A percentile compares a stretch with the other conserved stretches of the same genome.
These are phyloP conservation scores for Myiozetetes cayanensis DNA, from an alignment of 2,113 vertebrate species.

Conservation along the genomic window DNA sequence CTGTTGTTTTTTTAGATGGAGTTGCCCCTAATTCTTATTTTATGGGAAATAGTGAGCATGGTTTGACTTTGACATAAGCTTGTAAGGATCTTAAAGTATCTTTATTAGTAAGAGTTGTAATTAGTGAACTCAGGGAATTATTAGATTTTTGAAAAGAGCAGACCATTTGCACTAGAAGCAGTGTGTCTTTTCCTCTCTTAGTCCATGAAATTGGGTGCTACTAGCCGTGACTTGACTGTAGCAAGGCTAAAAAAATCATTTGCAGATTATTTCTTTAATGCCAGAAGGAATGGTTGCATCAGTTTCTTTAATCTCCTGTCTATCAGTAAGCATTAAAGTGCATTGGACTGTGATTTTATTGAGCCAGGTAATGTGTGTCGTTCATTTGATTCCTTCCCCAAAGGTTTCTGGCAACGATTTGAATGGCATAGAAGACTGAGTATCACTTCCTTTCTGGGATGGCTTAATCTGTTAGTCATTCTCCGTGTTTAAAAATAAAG, in stretches of 20 bases:
- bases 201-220: background rate
- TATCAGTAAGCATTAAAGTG: background rate
- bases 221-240: background rate
- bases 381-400: background rate
- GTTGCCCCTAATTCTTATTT: background rate
- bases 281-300: background rate
- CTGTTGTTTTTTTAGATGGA: background rate
- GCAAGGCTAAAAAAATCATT: background rate
- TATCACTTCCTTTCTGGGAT: background rate
- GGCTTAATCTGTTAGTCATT: background rate
- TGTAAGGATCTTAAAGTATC: background rate
- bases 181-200: background rate
- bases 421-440: background rate
- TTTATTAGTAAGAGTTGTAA: background rate
- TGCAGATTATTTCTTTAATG: background rate
- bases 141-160: background rate
- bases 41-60: background rate
- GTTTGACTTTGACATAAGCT: background rate
- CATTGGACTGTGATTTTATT: background rate
- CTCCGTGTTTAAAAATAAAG: background rate
- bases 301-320: background rate
- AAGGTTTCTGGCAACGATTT: background rate
- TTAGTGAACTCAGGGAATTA: background rate
- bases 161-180: background rate
- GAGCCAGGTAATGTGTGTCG: background rate